Conservation (phyloP, 2,113 vertebrate species). For the Xiphophorus maculatus region DNA sequence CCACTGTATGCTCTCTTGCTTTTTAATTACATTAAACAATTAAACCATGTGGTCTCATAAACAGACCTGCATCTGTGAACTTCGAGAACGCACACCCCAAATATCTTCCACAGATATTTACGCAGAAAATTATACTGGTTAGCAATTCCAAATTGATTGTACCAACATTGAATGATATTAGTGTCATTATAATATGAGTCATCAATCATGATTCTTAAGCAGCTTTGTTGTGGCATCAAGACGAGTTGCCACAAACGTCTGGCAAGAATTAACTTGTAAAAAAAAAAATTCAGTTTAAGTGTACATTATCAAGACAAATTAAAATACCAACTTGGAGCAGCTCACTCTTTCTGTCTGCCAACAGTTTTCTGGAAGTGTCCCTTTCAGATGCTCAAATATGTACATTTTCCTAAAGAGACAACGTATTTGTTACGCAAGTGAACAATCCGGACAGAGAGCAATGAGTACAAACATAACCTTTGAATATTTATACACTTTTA, state of each 20-base stretch:
- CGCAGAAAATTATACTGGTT: slow-evolving; percentile 40
- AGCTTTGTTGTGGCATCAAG: slow-evolving; percentile 36
- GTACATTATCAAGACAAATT: slow-evolving; percentile 29
- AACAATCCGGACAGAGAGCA: slow-evolving; percentile 36
- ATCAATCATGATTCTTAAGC: slow-evolving; percentile 26
- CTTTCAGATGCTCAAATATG: slow-evolving; percentile 28
- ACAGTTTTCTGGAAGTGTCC: slow-evolving; percentile 11
- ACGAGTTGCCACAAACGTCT: slow-evolving; percentile 54
- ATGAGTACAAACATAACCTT: slow-evolving; percentile 28
- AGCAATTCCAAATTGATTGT: slow-evolving; percentile 73
- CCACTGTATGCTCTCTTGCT: slow-evolving; percentile 24
- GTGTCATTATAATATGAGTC: slow-evolving; percentile 41
- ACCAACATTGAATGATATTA: slow-evolving; percentile 51
- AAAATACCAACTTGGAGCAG: slow-evolving; percentile 39
- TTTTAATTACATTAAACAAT: slow-evolving; percentile 35
- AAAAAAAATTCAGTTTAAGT: slow-evolving; percentile 22
- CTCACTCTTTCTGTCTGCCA: slow-evolving; percentile 1
- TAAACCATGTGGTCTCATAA: slow-evolving; percentile 47
- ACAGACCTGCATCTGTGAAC: slow-evolving; percentile 48
- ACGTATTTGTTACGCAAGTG: slow-evolving; percentile 35
- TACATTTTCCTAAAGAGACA: slow-evolving; percentile 34
- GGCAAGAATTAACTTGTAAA: slow-evolving; percentile 50
- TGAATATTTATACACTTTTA: slow-evolving; percentile 66
- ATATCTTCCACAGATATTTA: slow-evolving; percentile 45
- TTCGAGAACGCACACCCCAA: slow-evolving; percentile 41